These are phyloP conservation scores for Trypoxylon attenuatum DNA, from an alignment of 2,888 invertebrate genomes.

Conservation along the genomic window DNA sequence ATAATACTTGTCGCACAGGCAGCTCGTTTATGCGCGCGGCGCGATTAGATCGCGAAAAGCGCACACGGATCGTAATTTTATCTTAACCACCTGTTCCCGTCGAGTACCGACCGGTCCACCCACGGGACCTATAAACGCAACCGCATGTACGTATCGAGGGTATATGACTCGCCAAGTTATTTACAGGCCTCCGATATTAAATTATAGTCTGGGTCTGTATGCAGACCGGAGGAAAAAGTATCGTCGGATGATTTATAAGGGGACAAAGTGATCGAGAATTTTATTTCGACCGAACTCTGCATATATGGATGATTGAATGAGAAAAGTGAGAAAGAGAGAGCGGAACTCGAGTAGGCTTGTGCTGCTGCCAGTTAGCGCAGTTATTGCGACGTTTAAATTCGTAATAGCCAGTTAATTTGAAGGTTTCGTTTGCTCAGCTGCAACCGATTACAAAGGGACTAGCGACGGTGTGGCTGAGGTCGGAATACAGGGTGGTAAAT, in stretches of 20 bases:
- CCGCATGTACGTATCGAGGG: neutral
- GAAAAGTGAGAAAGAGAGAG: neutral
- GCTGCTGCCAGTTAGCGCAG: conserved; percentile 5
- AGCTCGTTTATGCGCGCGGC: conserved; percentile 14
- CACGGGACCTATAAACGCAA: conserved; percentile 19
- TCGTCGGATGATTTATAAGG: conserved; percentile 15
- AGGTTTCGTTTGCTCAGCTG: conserved; percentile 70
- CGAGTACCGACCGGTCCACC: conserved; percentile 48
- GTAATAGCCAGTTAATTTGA: conserved; percentile 68
- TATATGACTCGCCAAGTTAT: conserved; percentile 18
- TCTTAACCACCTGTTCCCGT: conserved; percentile 40
- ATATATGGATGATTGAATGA: too few species aligned
- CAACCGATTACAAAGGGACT: conserved; percentile 52
- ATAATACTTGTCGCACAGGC: conserved; percentile 8
- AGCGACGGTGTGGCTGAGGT: neutral
- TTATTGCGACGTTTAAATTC: conserved; percentile 63
- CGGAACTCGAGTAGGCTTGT: conserved; percentile 5
- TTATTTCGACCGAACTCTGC: conserved; percentile 35
- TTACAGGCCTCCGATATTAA: neutral
- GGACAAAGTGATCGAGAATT: conserved; percentile 10
- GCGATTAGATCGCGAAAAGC: conserved; percentile 17
- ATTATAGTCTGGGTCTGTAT: conserved; percentile 2
- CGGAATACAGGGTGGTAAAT: neutral
- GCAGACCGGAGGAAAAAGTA: neutral
- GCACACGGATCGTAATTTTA: conserved; percentile 16